phyloP scores from a whole-genome alignment of 2,113 vertebrate genomes.

The Spea bombifrons region DNA sequence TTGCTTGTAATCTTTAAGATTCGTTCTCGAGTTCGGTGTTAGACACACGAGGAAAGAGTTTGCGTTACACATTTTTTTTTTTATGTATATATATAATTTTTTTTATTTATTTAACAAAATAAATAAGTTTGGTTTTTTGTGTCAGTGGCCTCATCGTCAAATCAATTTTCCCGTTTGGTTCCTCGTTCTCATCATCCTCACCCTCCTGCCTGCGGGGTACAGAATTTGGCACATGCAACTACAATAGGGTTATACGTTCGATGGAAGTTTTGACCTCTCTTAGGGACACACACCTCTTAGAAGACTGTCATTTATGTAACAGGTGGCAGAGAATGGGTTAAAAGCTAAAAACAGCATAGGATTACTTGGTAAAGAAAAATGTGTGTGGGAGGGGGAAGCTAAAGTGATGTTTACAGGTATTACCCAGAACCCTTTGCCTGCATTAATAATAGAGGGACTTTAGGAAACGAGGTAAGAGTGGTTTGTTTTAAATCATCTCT shows the following conservation, averaged over 20 bases:
- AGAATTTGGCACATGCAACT: constrained; percentile 42
- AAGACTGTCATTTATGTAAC: too few species aligned
- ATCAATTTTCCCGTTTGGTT: constrained; percentile 9
- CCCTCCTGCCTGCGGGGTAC: neutral
- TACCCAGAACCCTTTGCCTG: constrained; percentile 7
- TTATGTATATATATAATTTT: constrained; percentile 12
- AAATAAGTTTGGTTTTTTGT: constrained; percentile 42
- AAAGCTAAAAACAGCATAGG: neutral
- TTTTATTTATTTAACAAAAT: constrained; percentile 48
- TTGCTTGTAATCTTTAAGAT: neutral
- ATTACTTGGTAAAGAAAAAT: constrained; percentile 12
- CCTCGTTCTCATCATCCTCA: neutral
- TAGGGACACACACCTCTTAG: too few species aligned
- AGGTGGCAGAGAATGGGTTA: neutral
- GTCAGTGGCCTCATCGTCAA: constrained; percentile 38
- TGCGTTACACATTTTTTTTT: constrained; percentile 5
- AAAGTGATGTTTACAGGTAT: neutral
- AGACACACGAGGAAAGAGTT: neutral
- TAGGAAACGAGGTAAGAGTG: neutral
- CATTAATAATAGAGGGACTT: neutral
- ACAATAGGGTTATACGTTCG: neutral
- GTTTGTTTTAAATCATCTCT: neutral
- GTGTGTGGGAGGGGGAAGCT: neutral
- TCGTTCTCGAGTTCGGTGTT: neutral
- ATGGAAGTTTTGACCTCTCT: neutral